A percentile compares a stretch with the other conserved stretches of the same genome.
phyloP scores from a whole-genome alignment of 2,113 vertebrate genomes.

The Urocolius indicus region DNA sequence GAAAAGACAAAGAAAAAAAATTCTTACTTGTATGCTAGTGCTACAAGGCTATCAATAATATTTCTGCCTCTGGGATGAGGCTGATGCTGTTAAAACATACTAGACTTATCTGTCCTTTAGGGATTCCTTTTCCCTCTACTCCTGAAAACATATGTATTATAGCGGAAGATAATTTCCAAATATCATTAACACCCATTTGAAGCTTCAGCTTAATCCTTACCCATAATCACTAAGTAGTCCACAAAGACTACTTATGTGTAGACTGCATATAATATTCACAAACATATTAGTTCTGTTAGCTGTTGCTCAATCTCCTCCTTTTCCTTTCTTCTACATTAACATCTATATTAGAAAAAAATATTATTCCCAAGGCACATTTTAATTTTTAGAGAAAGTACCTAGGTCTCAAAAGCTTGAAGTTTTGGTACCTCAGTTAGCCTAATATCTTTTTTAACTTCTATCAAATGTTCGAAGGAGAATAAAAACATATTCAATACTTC shows the following conservation, averaged over 20 bases:
- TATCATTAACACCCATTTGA: neutral
- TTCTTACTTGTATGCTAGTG: neutral
- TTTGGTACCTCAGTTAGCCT: neutral
- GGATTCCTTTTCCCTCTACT: neutral
- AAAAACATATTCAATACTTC: neutral
- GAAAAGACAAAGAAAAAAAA: neutral
- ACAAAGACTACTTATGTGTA: neutral
- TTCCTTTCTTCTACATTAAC: neutral
- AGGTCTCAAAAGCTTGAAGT: neutral
- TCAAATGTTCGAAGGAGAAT: neutral
- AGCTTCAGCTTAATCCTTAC: neutral
- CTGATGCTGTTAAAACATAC: neutral
- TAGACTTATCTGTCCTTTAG: neutral
- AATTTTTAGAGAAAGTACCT: neutral
- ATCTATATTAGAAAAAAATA: neutral
- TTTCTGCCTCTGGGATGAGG: neutral
- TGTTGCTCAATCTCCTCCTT: neutral
- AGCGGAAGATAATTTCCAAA: neutral
- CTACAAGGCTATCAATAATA: neutral
- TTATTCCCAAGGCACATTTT: neutral
- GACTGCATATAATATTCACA: neutral
- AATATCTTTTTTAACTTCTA: neutral
- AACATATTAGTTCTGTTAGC: neutral
- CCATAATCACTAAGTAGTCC: neutral
- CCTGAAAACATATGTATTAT: neutral